These are phyloP conservation scores for Eilema sororculum DNA, from an alignment of 2,888 invertebrate species.

Conservation along the genomic window DNA sequence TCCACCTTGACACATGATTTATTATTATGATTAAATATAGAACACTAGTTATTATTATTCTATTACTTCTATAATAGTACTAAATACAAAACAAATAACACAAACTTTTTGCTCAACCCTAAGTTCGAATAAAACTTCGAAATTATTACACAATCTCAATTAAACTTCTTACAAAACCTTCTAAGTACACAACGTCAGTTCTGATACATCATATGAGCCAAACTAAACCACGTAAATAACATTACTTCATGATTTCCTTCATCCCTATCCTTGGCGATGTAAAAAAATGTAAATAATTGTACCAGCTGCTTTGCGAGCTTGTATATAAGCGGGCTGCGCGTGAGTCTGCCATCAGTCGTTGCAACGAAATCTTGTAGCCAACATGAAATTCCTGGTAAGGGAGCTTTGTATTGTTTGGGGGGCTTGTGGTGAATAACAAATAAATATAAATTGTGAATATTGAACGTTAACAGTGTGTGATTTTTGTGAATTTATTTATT, in stretches of 20 bases:
- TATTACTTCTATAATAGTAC: too few species aligned
- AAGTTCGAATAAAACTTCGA: not conserved
- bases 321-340: slow-evolving; percentile 66
- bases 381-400: slow-evolving; percentile 80
- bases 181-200: not conserved
- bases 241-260: slow-evolving; percentile 41
- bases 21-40: too few species aligned
- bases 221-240: slow-evolving; percentile 21
- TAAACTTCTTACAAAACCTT: not conserved
- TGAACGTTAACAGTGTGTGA: not conserved
- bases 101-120: not conserved
- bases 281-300: slow-evolving; percentile 59
- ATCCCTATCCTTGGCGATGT: slow-evolving; percentile 64
- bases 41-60: too few species aligned
- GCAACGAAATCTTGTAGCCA: slow-evolving; percentile 59
- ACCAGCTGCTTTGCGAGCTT: slow-evolving; percentile 35
- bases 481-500: not conserved
- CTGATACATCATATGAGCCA: slow-evolving; percentile 8
- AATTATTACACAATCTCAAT: not conserved
- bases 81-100: too few species aligned
- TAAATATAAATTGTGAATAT: slow-evolving; percentile 1
- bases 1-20: too few species aligned
- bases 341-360: slow-evolving; percentile 67
- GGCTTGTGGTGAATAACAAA: slow-evolving; percentile 16
- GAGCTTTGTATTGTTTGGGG: slow-evolving; percentile 35